Conservation (phyloP, 2,888 invertebrate species). For the Metopia argyrocephala region DNA sequence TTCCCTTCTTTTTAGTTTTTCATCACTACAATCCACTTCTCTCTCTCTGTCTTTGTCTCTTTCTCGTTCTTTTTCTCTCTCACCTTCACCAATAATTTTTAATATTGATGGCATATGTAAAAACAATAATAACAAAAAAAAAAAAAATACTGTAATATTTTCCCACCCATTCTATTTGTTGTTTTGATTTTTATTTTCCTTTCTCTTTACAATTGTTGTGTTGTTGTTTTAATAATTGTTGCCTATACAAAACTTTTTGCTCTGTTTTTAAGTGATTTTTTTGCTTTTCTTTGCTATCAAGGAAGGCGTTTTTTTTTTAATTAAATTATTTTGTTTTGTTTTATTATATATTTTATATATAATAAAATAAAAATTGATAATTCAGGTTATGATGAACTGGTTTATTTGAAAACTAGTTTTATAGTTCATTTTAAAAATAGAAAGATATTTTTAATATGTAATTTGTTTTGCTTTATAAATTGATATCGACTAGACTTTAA, state of each 20-base stretch:
- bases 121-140: too few relatives aligned
- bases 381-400: conserved; percentile 42
- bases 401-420: conserved; percentile 35
- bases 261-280: conserved; percentile 33
- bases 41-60: neutral
- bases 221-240: neutral
- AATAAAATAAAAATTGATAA: conserved; percentile 22
- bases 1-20: neutral
- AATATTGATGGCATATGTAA: too few relatives aligned
- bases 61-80: neutral
- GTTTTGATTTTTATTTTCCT: too few relatives aligned
- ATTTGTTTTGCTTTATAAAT: neutral
- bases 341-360: conserved; percentile 13
- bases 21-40: too few relatives aligned
- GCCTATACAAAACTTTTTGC: conserved; percentile 39
- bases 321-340: neutral
- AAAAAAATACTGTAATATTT: too few relatives aligned
- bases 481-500: too few relatives aligned
- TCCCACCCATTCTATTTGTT: too few relatives aligned
- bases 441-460: neutral
- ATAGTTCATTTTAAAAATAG: conserved; percentile 24
- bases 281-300: conserved; percentile 12
- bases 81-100: too few relatives aligned
- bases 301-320: conserved; percentile 37
- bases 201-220: neutral